Evolutionary conservation across 2,888 invertebrate species (phyloP).

Genomic region (Drosophila atripex): DNA sequence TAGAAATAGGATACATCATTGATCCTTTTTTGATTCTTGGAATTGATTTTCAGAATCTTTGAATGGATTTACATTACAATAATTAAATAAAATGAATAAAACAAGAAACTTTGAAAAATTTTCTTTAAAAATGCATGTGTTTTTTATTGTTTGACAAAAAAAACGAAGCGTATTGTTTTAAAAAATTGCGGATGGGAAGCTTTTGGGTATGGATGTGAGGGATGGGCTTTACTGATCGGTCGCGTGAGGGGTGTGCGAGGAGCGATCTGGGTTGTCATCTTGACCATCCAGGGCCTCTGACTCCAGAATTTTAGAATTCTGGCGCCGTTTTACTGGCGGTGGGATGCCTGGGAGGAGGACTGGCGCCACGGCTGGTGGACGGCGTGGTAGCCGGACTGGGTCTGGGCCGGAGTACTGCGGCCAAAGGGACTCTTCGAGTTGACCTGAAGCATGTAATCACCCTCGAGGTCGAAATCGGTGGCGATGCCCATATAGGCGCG

Average conservation of each 20-base stretch:
- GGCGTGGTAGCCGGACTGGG: constrained; percentile 69
- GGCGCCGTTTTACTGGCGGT: neutral
- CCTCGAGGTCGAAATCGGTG: constrained; percentile 72
- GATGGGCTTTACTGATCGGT: constrained; percentile 3
- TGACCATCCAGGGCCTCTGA: constrained; percentile 4
- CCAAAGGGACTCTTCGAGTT: constrained; percentile 81
- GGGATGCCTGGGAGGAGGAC: constrained; percentile 15
- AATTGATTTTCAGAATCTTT: no score
- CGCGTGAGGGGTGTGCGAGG: constrained; percentile 7
- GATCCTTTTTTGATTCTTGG: neutral
- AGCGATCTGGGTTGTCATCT: constrained; percentile 6
- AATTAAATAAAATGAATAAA: neutral
- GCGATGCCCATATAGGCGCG: constrained; percentile 81
- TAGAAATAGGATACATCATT: neutral
- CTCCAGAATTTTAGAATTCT: neutral
- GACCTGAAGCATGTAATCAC: constrained; percentile 81
- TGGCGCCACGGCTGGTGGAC: constrained; percentile 48
- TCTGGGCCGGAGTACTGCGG: constrained; percentile 69
- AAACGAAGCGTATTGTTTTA: constrained; percentile 1
- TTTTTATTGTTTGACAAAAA: constrained; percentile 5
- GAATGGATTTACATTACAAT: neutral
- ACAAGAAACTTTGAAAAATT: neutral
- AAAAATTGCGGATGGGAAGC: neutral
- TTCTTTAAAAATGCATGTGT: constrained; percentile 2
- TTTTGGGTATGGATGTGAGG: neutral